These are phyloP conservation scores for Apolygus lucorum DNA, from an alignment of 1,140 invertebrate species.

Conservation along the genomic window DNA sequence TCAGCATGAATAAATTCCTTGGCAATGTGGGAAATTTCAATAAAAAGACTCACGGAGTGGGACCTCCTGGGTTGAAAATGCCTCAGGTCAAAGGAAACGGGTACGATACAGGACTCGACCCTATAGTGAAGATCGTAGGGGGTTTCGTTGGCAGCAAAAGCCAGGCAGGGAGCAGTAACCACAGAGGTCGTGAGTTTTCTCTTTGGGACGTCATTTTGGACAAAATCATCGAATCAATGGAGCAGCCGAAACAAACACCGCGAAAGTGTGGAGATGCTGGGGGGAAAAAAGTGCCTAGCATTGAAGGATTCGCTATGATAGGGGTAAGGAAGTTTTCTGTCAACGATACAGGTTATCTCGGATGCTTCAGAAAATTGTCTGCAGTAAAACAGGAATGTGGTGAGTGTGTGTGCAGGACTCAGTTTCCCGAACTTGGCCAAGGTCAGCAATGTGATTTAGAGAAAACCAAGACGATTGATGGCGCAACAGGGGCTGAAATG, in stretches of 20 bases:
- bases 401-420: too few species aligned
- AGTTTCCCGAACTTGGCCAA: too few species aligned
- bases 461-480: too few species aligned
- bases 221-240: slow-evolving; percentile 22
- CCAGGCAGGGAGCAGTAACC: slow-evolving; percentile 16
- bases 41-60: neutral
- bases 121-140: slow-evolving; percentile 20
- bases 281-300: too few species aligned
- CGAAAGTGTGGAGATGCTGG: too few species aligned
- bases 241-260: neutral
- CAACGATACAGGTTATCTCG: too few species aligned
- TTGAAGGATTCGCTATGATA: too few species aligned
- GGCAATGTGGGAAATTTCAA: neutral
- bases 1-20: neutral
- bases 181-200: neutral
- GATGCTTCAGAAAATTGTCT: too few species aligned
- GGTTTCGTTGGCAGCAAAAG: slow-evolving; percentile 32
- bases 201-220: slow-evolving; percentile 24
- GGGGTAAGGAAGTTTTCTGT: too few species aligned
- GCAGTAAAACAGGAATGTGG: too few species aligned
- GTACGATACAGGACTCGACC: neutral
- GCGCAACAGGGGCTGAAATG: too few species aligned
- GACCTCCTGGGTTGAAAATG: neutral
- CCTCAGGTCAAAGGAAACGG: neutral
- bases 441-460: too few species aligned